A percentile compares a stretch with the other conserved stretches of the same genome.
Conservation (phyloP, 92 coral and sea anemone genomes). For the Diadumene lineata region DNA sequence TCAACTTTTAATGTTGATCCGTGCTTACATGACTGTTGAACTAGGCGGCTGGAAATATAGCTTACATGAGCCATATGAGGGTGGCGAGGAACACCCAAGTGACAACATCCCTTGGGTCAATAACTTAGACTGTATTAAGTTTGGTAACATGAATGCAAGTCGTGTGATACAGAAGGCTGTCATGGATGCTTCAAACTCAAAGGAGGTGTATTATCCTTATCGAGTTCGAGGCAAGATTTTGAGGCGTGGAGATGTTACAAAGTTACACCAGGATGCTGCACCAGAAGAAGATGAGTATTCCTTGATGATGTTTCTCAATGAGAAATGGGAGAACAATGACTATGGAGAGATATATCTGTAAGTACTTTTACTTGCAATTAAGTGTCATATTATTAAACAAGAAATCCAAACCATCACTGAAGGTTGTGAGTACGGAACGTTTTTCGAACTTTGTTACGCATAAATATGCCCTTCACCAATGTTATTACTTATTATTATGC, state of each 20-base stretch:
- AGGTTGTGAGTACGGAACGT: too few species aligned
- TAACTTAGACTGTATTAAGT: slow-evolving; percentile 64
- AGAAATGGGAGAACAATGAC: slow-evolving; percentile 80
- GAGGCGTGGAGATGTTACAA: slow-evolving; percentile 88
- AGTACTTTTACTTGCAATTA: slow-evolving; percentile 21
- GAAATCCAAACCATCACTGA: too few species aligned
- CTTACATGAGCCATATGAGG: slow-evolving; percentile 79
- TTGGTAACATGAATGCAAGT: slow-evolving; percentile 62
- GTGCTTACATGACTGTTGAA: slow-evolving; percentile 45
- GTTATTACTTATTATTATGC: too few species aligned
- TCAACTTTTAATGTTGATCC: slow-evolving; percentile 32
- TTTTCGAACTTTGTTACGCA: too few species aligned
- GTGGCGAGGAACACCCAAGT: slow-evolving; percentile 56
- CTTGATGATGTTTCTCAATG: slow-evolving; percentile 71
- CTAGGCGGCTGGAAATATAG: slow-evolving; percentile 85
- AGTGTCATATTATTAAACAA: too few species aligned
- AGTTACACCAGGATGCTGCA: slow-evolving; percentile 67
- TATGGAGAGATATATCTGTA: slow-evolving; percentile 97
- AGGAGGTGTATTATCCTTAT: slow-evolving; percentile 73
- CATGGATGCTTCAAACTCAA: slow-evolving; percentile 62
- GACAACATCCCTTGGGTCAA: slow-evolving; percentile 92
- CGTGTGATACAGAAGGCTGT: slow-evolving; percentile 76
- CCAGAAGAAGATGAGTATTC: slow-evolving; percentile 79
- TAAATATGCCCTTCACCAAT: too few species aligned
- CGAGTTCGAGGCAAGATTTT: slow-evolving; percentile 75